These are phyloP conservation scores for Chaetophractus vellerosus DNA, from an alignment of 2,797 vertebrate genomes.

Conservation along the genomic window DNA sequence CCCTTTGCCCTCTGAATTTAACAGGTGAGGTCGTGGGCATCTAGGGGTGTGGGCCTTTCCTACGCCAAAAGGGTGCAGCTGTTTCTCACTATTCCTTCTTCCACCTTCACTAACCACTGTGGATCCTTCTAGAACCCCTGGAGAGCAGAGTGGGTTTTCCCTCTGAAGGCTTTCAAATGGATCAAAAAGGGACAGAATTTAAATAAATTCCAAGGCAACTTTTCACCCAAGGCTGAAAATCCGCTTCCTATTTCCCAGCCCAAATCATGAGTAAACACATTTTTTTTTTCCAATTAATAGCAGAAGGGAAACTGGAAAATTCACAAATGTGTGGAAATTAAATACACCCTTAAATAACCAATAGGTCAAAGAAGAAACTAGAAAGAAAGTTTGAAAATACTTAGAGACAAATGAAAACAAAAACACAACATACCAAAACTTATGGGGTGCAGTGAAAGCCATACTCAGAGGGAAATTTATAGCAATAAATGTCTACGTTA, in stretches of 20 bases:
- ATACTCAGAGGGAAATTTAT: too few species aligned
- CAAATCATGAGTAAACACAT: neutral
- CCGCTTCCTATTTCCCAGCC: neutral
- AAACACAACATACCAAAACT: too few species aligned
- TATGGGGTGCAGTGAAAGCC: too few species aligned
- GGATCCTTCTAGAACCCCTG: slow-evolving; percentile 23
- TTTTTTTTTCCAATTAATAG: neutral
- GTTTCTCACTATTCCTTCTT: neutral
- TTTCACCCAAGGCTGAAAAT: slow-evolving; percentile 11
- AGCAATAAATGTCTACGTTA: too few species aligned
- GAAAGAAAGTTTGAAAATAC: too few species aligned
- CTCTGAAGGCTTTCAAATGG: slow-evolving; percentile 5
- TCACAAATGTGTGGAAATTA: too few species aligned
- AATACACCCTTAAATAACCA: too few species aligned
- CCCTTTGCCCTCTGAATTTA: neutral
- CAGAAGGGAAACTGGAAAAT: too few species aligned
- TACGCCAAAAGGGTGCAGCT: neutral
- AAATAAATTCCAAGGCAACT: slow-evolving; percentile 24
- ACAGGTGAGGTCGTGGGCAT: neutral
- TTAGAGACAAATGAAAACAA: too few species aligned
- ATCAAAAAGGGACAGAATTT: neutral
- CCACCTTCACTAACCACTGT: neutral
- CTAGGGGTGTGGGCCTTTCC: neutral
- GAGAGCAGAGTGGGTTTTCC: slow-evolving; percentile 9
- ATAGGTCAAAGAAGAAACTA: too few species aligned